Evolutionary conservation across 2,888 invertebrate genomes (phyloP).

Genomic region (Eupsilia transversa): DNA sequence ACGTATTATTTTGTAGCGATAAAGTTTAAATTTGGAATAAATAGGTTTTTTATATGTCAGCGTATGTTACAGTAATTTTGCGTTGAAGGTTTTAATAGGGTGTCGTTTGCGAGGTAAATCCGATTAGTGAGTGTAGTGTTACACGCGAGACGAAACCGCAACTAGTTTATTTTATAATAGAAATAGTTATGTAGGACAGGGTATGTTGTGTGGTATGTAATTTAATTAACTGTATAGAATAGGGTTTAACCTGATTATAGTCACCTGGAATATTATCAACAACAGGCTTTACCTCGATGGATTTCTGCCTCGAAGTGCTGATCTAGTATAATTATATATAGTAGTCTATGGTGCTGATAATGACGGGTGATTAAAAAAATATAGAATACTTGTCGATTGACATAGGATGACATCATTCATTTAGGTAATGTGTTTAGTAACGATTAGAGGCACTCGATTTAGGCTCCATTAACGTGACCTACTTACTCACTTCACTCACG

Average conservation of each 20-base stretch:
- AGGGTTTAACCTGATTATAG: neutral
- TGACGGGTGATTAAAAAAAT: no score
- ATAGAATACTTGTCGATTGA: no score
- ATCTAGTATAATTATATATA: no score
- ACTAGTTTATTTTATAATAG: constrained; percentile 58
- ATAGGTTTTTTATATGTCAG: constrained; percentile 52
- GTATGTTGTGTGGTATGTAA: constrained; percentile 23
- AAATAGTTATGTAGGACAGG: constrained; percentile 34
- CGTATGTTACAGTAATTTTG: constrained; percentile 62
- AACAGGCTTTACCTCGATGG: neutral
- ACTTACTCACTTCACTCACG: no score
- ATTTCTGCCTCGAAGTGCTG: neutral
- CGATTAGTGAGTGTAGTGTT: constrained; percentile 72
- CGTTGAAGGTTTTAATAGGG: constrained; percentile 71
- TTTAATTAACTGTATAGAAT: constrained; percentile 33
- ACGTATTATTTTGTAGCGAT: neutral
- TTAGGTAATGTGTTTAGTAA: no score
- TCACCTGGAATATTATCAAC: neutral
- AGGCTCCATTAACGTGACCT: no score
- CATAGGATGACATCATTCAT: no score
- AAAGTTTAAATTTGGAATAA: constrained; percentile 49
- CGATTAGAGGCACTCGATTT: no score
- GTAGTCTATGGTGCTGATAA: no score
- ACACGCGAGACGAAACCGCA: constrained; percentile 61
- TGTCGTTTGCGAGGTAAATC: constrained; percentile 73